Evolutionary conservation across 2,797 vertebrate species (phyloP), one percentile per base, ranked within the genome.

Genomic region (Garrulus glandarius): DNA sequence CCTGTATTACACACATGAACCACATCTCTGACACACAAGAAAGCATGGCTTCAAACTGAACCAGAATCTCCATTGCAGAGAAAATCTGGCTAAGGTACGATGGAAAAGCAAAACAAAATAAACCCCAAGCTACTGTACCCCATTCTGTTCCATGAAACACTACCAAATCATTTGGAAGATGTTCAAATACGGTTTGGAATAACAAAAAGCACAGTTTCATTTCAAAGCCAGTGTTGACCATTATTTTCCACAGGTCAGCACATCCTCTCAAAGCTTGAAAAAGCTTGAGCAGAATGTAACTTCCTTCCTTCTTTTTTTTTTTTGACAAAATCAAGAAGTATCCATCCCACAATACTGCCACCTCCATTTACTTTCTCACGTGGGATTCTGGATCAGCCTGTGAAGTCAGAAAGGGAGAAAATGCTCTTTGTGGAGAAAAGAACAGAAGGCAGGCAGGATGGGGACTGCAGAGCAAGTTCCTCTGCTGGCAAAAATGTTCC

Each of bases 401-500:
- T 26, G 29, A 78, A 95, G 46, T 43, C 32, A 88, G 61, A 94
- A 78, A 61, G 22, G 49, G 60, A 87, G 69, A 65, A 94, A 92
- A 85, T 0, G 9, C 41, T 85, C 57, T 87, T 92, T 74, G 76
- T 64, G 71, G 65, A 85, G 44, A 49, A 70, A 53, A 74, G 70
- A 94, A 70, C 93, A 95, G 93, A 87, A 95, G 93, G 95, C 74
- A 77, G 55, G 50, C 87, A 90, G 85, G 89, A 95, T 82, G 59
- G 57, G 69, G 65, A 95, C 80, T 55, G 50, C 49, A 69, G 83
- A 94, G 43, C 43, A 94, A 93, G 93, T 84, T 94, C 53, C 69
- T 97, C 61, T 92, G 72, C 83, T 96, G 94, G 92, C 94, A 96
- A 84, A 95, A 84, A 60, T 6, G 43, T 50, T 85, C 69, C 29